Conservation (phyloP, 2,797 vertebrate genomes). For the Chaenodraco wilsoni region DNA sequence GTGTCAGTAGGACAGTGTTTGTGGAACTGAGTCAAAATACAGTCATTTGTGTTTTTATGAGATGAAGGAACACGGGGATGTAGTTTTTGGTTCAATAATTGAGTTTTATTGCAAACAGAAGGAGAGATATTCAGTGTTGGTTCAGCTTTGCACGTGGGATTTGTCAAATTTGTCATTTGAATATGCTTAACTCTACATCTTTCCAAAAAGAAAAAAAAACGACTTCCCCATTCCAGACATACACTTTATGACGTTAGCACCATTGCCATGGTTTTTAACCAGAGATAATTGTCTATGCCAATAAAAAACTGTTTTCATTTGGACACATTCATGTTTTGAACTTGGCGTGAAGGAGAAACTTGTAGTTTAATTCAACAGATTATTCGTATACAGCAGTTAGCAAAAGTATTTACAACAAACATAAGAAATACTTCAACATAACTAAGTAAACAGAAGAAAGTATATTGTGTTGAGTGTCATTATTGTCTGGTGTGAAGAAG, state of each 20-base stretch:
- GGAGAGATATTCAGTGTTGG: not conserved
- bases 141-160: not conserved
- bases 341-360: not conserved
- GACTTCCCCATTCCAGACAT: not conserved
- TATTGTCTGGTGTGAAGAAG: too few relatives aligned
- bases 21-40: not conserved
- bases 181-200: not conserved
- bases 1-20: not conserved
- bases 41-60: not conserved
- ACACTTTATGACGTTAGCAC: not conserved
- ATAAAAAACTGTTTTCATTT: not conserved
- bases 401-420: too few relatives aligned
- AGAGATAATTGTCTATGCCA: not conserved
- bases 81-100: not conserved
- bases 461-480: too few relatives aligned
- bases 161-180: not conserved
- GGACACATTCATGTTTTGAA: not conserved
- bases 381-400: not conserved
- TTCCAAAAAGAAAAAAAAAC: not conserved
- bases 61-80: not conserved
- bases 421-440: too few relatives aligned
- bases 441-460: too few relatives aligned
- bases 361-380: not conserved
- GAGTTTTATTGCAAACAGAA: not conserved
- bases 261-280: not conserved